Conservation (phyloP, 2,888 invertebrate species). For the Phengaris alcon region DNA sequence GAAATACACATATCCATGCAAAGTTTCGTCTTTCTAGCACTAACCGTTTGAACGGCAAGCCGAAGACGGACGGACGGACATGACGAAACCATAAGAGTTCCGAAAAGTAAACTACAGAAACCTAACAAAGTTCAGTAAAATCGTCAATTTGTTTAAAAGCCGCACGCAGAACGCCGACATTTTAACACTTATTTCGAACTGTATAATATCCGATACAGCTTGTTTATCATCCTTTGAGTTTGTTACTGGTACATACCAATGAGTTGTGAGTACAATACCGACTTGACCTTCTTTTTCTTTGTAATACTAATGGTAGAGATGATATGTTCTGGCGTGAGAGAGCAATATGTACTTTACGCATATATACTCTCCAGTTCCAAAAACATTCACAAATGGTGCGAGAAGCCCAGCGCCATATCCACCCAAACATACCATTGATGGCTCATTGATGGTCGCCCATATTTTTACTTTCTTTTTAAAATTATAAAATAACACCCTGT, state of each 20-base stretch:
- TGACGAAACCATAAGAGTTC: no score
- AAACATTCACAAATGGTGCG: conserved; percentile 47
- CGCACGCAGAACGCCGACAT: no score
- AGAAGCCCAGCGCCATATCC: conserved; percentile 61
- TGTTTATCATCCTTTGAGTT: not conserved
- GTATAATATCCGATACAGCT: not conserved
- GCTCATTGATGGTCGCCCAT: conserved; percentile 88
- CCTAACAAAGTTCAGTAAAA: no score
- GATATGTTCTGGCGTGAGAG: not conserved
- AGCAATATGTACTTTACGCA: not conserved
- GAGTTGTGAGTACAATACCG: not conserved
- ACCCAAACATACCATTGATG: conserved; percentile 59
- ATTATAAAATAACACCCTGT: conserved; percentile 67
- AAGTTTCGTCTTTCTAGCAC: no score
- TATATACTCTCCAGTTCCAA: not conserved
- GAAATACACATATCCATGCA: no score
- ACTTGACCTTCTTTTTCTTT: not conserved
- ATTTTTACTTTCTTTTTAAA: conserved; percentile 80
- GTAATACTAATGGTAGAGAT: not conserved
- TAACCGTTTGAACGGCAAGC: no score
- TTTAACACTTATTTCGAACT: conserved; percentile 3
- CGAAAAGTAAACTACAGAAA: no score
- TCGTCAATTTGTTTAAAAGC: no score
- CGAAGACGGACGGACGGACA: no score
- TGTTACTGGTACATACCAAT: not conserved